phyloP scores from a whole-genome alignment of 2,888 invertebrate genomes.

The Apodemia hepburni region DNA sequence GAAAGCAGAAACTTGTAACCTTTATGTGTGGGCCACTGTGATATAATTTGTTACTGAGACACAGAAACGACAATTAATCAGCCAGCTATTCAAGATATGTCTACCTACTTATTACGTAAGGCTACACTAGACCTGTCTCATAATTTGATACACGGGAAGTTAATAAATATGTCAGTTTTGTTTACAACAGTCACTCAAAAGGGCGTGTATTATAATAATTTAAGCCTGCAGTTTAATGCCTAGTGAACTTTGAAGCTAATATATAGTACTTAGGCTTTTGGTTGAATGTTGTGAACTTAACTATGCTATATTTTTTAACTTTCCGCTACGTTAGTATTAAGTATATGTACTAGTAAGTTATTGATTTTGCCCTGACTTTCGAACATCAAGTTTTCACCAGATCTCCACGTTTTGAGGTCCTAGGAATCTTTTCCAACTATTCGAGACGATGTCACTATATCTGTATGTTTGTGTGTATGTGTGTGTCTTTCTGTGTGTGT shows the following conservation, averaged over 20 bases:
- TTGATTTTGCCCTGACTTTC: no score
- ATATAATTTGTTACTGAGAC: constrained; percentile 29
- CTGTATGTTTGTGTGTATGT: no score
- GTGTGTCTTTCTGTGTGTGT: no score
- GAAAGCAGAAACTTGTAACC: constrained; percentile 26
- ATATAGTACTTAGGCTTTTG: no score
- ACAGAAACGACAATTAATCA: constrained; percentile 16
- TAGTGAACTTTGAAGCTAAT: neutral
- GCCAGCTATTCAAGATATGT: neutral
- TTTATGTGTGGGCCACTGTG: constrained; percentile 29
- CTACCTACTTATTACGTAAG: constrained; percentile 7
- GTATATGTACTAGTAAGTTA: no score
- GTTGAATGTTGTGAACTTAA: no score
- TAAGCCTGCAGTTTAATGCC: neutral
- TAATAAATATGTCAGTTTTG: neutral
- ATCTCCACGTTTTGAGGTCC: no score
- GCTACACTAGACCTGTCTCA: neutral
- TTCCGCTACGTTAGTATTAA: no score
- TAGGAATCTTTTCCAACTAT: no score
- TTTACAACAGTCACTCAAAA: neutral
- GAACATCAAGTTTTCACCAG: no score
- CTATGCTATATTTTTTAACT: no score
- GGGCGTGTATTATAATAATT: neutral
- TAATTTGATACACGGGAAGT: constrained; percentile 8
- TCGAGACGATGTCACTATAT: no score